phyloP scores from a whole-genome alignment of 1,140 invertebrate genomes.

The Neodiprion lecontei region DNA sequence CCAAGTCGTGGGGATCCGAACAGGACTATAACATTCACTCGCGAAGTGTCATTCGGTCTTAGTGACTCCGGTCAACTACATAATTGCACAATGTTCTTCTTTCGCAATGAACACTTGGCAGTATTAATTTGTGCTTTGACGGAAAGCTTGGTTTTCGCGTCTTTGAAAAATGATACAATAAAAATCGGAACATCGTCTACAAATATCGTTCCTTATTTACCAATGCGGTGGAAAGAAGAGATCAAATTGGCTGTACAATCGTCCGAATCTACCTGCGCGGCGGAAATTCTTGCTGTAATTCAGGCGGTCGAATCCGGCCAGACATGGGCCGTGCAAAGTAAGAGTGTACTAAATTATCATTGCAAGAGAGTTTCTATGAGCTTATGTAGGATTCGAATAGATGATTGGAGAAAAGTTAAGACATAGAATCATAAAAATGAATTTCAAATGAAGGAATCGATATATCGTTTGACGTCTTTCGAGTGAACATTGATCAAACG shows the following conservation, averaged over 20 bases:
- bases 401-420: no score
- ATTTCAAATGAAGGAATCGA: no score
- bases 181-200: background rate
- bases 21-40: no score
- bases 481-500: slow-evolving; percentile 8
- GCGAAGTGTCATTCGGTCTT: no score
- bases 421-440: no score
- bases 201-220: background rate
- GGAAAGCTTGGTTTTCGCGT: background rate
- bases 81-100: background rate
- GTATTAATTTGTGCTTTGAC: background rate
- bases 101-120: background rate
- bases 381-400: no score
- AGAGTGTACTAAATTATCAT: background rate
- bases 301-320: slow-evolving; percentile 1
- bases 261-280: background rate
- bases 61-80: no score
- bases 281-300: background rate
- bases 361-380: no score
- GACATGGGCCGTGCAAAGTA: slow-evolving; percentile 34
- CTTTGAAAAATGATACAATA: background rate
- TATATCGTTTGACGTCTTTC: no score
- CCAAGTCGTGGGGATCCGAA: no score
- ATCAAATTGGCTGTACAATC: background rate
- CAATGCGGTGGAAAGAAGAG: background rate